Conservation (phyloP, 1,140 invertebrate genomes). For the Bombus soroeensis region DNA sequence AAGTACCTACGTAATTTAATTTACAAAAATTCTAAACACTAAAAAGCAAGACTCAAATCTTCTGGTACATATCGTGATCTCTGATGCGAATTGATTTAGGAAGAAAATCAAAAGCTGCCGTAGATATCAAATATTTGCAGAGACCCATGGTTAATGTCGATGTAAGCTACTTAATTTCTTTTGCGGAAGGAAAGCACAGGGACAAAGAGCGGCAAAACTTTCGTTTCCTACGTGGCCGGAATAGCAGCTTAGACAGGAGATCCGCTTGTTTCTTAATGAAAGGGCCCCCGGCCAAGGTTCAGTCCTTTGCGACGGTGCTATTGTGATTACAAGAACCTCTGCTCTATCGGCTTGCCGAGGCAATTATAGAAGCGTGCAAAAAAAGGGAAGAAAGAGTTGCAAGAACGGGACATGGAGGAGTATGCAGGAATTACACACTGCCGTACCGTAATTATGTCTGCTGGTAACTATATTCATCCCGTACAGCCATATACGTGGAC, state of each 20-base stretch:
- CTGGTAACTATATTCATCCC: constrained; percentile 6
- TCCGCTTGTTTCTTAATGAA: constrained; percentile 68
- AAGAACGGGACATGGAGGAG: constrained; percentile 21
- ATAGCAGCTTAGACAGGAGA: constrained; percentile 53
- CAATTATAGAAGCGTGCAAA: constrained; percentile 61
- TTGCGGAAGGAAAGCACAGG: constrained; percentile 30
- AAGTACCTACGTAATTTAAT: no score
- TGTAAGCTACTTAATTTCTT: constrained; percentile 59
- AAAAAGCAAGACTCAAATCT: not conserved
- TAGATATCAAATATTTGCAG: not conserved
- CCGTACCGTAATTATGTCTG: constrained; percentile 48
- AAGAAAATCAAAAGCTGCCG: not conserved
- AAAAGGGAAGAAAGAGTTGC: constrained; percentile 28
- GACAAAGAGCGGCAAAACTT: constrained; percentile 20
- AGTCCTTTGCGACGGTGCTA: constrained; percentile 55
- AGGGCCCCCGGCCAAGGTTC: constrained; percentile 49
- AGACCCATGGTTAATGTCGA: not conserved
- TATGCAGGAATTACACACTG: constrained; percentile 53
- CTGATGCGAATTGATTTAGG: not conserved
- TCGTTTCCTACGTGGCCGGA: constrained; percentile 43
- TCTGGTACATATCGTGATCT: not conserved
- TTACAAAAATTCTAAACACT: not conserved
- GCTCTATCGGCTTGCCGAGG: constrained; percentile 59
- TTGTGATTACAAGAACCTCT: constrained; percentile 60
- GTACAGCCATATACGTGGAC: not conserved